phyloP scores from a whole-genome alignment of 37 sponge, comb jelly and placozoan species.

The Beroe forskalii region DNA sequence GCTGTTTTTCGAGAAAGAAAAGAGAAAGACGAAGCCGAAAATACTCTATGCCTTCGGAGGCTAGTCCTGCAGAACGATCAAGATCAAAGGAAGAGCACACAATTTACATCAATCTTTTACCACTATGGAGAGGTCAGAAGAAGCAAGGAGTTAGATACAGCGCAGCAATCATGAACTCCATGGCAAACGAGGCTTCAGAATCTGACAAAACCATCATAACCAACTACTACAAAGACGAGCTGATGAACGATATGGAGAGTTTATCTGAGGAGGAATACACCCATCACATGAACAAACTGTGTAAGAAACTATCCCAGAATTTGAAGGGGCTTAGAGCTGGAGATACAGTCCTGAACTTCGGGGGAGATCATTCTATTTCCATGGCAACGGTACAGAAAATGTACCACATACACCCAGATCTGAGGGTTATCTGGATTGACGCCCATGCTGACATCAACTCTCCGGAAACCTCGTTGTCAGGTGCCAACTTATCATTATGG shows the following conservation, averaged over 20 bases:
- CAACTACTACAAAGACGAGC: slow-evolving; percentile 27
- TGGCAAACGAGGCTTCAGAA: slow-evolving; percentile 14
- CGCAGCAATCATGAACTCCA: slow-evolving; percentile 34
- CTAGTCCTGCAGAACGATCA: neutral
- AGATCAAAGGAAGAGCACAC: neutral
- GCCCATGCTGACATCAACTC: slow-evolving; percentile 63
- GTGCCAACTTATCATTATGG: too few species aligned
- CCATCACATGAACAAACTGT: slow-evolving; percentile 57
- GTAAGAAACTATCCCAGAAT: slow-evolving; percentile 14
- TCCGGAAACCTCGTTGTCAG: neutral
- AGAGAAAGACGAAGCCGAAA: neutral
- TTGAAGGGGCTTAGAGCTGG: neutral
- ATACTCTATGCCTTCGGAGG: neutral
- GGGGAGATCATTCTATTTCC: slow-evolving; percentile 51
- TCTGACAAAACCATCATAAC: neutral
- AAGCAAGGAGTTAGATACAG: slow-evolving; percentile 54
- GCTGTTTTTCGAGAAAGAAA: slow-evolving; percentile 18
- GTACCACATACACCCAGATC: slow-evolving; percentile 50
- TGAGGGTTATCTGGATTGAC: slow-evolving; percentile 64
- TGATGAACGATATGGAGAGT: neutral
- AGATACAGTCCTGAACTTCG: slow-evolving; percentile 62
- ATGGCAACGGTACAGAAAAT: slow-evolving; percentile 64
- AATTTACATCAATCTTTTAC: slow-evolving; percentile 56
- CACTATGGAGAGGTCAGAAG: slow-evolving; percentile 50
- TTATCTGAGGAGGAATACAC: slow-evolving; percentile 2